These are phyloP conservation scores for Microcebus murinus DNA, from an alignment of 2,113 vertebrate genomes.

Conservation along the genomic window DNA sequence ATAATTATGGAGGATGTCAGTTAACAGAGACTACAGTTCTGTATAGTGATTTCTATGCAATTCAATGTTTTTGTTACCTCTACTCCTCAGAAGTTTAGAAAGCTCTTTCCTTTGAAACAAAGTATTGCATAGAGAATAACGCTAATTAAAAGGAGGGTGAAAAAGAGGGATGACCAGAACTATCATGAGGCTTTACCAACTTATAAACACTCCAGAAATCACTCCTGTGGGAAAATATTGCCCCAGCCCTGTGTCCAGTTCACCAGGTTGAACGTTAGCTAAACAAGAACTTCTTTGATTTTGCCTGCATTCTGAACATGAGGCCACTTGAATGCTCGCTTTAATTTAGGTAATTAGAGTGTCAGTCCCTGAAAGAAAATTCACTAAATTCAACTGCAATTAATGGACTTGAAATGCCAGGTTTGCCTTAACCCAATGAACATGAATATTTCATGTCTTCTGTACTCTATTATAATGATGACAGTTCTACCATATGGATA, in stretches of 20 bases:
- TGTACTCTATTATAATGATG: background rate
- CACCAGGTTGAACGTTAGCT: background rate
- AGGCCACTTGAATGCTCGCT: background rate
- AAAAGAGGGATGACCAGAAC: background rate
- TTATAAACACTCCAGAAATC: background rate
- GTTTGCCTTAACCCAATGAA: slow-evolving; percentile 45
- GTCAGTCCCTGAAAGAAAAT: slow-evolving; percentile 41
- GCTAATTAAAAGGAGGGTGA: background rate
- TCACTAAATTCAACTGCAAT: slow-evolving; percentile 37
- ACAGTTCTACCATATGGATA: background rate
- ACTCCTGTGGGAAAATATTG: background rate
- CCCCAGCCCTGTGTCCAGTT: background rate
- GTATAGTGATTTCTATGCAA: background rate
- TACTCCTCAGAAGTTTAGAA: background rate
- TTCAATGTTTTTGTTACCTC: background rate
- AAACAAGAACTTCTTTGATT: background rate
- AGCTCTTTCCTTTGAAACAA: background rate
- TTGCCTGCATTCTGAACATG: background rate
- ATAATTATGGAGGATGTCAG: background rate
- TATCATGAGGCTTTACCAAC: background rate
- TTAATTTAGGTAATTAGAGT: slow-evolving; percentile 44
- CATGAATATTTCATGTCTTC: slow-evolving; percentile 50
- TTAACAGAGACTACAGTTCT: background rate
- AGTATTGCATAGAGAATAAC: background rate
- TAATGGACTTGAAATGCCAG: slow-evolving; percentile 50